Percentiles rank a stretch among this genome's conserved stretches.
These are phyloP conservation scores for Drosophila neocordata DNA, from an alignment of 1,140 invertebrate genomes.

Conservation along the genomic window DNA sequence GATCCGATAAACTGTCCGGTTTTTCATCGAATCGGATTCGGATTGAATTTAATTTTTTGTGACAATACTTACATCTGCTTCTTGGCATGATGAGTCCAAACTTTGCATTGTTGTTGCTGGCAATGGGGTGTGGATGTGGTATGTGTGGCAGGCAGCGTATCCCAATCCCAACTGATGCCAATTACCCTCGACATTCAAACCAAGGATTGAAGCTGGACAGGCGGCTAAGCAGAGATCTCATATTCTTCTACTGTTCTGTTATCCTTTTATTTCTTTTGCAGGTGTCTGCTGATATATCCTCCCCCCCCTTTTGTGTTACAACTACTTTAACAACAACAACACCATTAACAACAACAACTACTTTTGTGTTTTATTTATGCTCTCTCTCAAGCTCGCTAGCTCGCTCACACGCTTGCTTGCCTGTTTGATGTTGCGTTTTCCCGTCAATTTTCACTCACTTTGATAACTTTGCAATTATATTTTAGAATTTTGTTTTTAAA, in stretches of 20 bases:
- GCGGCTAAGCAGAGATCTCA: conserved; percentile 67
- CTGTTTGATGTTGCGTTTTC: conserved; percentile 14
- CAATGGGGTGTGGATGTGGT: conserved; percentile 52
- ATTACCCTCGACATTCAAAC: conserved; percentile 76
- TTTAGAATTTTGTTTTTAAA: conserved; percentile 35
- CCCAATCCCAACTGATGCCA: conserved; percentile 49
- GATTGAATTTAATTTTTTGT: not conserved
- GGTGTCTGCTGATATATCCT: conserved; percentile 48
- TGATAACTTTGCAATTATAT: conserved; percentile 22
- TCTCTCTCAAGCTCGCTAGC: conserved; percentile 48
- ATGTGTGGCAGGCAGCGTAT: conserved; percentile 73
- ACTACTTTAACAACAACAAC: conserved; percentile 54
- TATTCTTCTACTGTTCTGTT: conserved; percentile 2
- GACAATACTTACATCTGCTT: conserved; percentile 84
- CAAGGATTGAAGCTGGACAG: conserved; percentile 45
- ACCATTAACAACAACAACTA: conserved; percentile 47
- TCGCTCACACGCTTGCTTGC: conserved; percentile 29
- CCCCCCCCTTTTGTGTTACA: conserved; percentile 52
- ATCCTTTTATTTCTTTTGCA: conserved; percentile 45
- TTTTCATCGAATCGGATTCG: not conserved
- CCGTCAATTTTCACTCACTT: conserved; percentile 16
- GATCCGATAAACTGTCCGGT: not conserved
- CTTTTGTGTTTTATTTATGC: conserved; percentile 46
- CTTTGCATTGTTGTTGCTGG: conserved; percentile 85
- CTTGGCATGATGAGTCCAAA: conserved; percentile 86